These are phyloP conservation scores for Marasmarcha lunaedactyla DNA, from an alignment of 2,888 invertebrate species.

Conservation along the genomic window DNA sequence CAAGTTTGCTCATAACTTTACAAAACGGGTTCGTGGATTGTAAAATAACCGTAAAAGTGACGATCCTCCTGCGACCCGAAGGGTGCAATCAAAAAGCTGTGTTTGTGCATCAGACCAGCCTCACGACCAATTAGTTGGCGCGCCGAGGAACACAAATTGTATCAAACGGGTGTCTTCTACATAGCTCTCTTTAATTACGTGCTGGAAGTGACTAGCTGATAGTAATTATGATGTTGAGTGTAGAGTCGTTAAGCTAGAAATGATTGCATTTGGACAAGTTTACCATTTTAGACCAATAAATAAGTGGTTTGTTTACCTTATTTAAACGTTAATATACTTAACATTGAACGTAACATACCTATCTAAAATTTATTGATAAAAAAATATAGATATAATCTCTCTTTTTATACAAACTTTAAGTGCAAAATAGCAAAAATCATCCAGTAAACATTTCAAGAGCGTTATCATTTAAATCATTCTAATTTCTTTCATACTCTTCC, in stretches of 20 bases:
- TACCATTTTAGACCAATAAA: no score
- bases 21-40: not conserved
- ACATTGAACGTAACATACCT: no score
- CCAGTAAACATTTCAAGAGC: no score
- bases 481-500: constrained; percentile 3
- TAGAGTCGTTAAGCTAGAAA: not conserved
- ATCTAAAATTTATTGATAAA: no score
- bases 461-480: not conserved
- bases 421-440: no score
- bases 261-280: no score
- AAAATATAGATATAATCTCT: no score
- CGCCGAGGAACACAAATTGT: constrained; percentile 54
- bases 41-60: not conserved
- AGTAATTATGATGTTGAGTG: not conserved
- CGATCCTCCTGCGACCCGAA: constrained; percentile 8
- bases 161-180: constrained; percentile 36
- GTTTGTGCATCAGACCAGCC: constrained; percentile 38
- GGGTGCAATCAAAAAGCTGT: constrained; percentile 46
- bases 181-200: constrained; percentile 16
- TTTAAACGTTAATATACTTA: no score
- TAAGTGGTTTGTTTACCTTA: no score
- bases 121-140: constrained; percentile 54
- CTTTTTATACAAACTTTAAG: no score
- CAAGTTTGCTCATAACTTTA: not conserved
- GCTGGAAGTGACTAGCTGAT: constrained; percentile 17